Percentiles rank a stretch among this genome's conserved stretches.
phyloP scores from a whole-genome alignment of 2,888 invertebrate species.

The Lycia hirtaria region DNA sequence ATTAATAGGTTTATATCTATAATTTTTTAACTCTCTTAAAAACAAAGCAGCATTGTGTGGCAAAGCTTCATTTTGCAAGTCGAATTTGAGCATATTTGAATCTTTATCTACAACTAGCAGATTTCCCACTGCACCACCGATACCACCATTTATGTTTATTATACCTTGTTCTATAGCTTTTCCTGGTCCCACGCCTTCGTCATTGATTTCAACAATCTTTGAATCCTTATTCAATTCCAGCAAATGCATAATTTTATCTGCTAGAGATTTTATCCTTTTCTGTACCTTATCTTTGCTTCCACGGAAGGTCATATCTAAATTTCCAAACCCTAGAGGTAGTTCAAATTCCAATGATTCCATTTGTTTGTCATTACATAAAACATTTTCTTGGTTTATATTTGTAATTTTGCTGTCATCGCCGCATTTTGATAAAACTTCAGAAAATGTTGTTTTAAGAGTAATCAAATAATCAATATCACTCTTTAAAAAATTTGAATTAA shows the following conservation, averaged over 20 bases:
- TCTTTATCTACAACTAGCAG: slow-evolving; percentile 43
- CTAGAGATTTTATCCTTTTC: slow-evolving; percentile 33
- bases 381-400: too few species aligned
- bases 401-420: slow-evolving; percentile 35
- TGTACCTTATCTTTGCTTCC: slow-evolving; percentile 27
- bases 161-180: slow-evolving; percentile 45
- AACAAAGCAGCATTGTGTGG: slow-evolving; percentile 45
- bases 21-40: slow-evolving; percentile 29
- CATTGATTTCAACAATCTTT: slow-evolving; percentile 41
- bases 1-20: neutral
- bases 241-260: slow-evolving; percentile 26
- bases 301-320: slow-evolving; percentile 46
- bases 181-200: slow-evolving; percentile 42
- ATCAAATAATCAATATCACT: slow-evolving; percentile 39
- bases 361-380: too few species aligned
- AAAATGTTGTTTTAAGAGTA: slow-evolving; percentile 45
- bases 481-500: slow-evolving; percentile 48
- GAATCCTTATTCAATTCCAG: slow-evolving; percentile 23
- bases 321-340: slow-evolving; percentile 50
- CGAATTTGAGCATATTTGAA: slow-evolving; percentile 44
- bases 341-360: slow-evolving; percentile 40
- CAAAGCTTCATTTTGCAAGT: slow-evolving; percentile 32
- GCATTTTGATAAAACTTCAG: slow-evolving; percentile 39
- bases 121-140: slow-evolving; percentile 54
- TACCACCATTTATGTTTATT: slow-evolving; percentile 46